These are phyloP conservation scores for Epinephelus cyanopodus DNA, from an alignment of 2,113 vertebrate genomes.

Conservation along the genomic window DNA sequence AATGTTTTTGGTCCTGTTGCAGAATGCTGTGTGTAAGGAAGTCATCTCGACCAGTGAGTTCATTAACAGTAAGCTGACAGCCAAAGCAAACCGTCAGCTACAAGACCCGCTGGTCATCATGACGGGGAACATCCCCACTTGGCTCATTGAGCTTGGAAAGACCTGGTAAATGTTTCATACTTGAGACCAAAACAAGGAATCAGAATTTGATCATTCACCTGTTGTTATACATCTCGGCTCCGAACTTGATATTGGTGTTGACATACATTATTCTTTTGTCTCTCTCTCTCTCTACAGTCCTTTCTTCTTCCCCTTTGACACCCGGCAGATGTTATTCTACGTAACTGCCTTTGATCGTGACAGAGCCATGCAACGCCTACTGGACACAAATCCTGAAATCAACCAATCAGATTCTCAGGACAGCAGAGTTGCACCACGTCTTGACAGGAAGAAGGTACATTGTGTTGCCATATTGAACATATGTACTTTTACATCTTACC, in stretches of 20 bases:
- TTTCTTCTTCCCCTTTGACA: constrained; percentile 99
- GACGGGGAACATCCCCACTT: constrained; percentile 98
- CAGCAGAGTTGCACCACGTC: constrained; percentile 96
- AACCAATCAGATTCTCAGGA: constrained; percentile 99
- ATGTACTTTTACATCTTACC: background rate
- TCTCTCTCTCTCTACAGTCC: constrained; percentile 85
- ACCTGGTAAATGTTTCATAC: constrained; percentile 88
- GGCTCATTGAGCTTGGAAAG: constrained; percentile 98
- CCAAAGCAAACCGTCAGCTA: constrained; percentile 98
- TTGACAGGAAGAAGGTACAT: constrained; percentile 97
- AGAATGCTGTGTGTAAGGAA: constrained; percentile 98
- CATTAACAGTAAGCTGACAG: constrained; percentile 98
- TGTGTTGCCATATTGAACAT: background rate
- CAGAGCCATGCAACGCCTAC: constrained; percentile 97
- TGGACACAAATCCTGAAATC: constrained; percentile 99
- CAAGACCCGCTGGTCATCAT: constrained; percentile 99
- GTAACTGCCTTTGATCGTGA: constrained; percentile 99
- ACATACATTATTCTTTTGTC: background rate
- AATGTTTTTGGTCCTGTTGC: constrained; percentile 44
- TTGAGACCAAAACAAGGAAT: background rate
- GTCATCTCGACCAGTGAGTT: constrained; percentile 96
- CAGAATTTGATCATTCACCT: background rate
- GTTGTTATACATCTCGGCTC: background rate
- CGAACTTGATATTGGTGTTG: background rate
- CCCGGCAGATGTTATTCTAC: constrained; percentile 99